Conservation (phyloP, 2,113 vertebrate species). For the zebrafish (Danio rerio) region GRCz12tu NC_133195.1:24561001-24561500, state of each 20-base stretch:
- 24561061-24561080: background rate
- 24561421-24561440: background rate
- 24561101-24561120: constrained; percentile 2
- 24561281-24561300: background rate
- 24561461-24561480: no score
- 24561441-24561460: background rate
- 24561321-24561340: constrained; percentile 42
- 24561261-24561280: background rate
- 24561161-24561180: constrained; percentile 46
- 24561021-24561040: no score
- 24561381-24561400: background rate
- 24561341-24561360: constrained; percentile 37
- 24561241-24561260: constrained; percentile 21
- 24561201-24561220: constrained; percentile 36
- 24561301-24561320: constrained; percentile 36
- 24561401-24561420: background rate
- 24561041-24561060: no score
- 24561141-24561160: constrained; percentile 10
- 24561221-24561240: constrained; percentile 10
- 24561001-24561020: no score
- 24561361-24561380: constrained; percentile 30
- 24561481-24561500: no score
- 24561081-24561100: background rate
- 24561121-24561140: background rate
- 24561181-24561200: background rate